These are phyloP conservation scores for Philaethria dido DNA, from an alignment of 2,888 invertebrate genomes.

Conservation along the genomic window DNA sequence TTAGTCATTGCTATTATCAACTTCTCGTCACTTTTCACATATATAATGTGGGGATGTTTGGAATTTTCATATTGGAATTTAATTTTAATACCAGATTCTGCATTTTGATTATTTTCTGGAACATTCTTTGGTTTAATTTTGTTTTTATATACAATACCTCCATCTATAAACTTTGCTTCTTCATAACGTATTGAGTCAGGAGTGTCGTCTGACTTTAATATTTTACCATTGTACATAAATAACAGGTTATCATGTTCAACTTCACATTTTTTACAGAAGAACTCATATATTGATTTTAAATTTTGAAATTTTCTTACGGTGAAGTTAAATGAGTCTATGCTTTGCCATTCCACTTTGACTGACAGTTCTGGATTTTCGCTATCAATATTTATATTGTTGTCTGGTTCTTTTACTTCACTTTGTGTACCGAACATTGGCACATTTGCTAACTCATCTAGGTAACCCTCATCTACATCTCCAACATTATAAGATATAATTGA, in stretches of 20 bases:
- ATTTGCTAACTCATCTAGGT: constrained; percentile 59
- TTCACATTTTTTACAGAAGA: constrained; percentile 63
- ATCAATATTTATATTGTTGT: constrained; percentile 53
- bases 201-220: constrained; percentile 68
- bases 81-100: constrained; percentile 57
- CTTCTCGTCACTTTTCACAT: constrained; percentile 59
- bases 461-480: constrained; percentile 70
- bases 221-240: constrained; percentile 68
- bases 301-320: constrained; percentile 70
- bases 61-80: constrained; percentile 75
- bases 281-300: constrained; percentile 66
- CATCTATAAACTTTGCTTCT: constrained; percentile 75
- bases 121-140: constrained; percentile 50
- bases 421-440: constrained; percentile 58
- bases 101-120: constrained; percentile 21
- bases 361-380: constrained; percentile 76
- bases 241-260: constrained; percentile 62
- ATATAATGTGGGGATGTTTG: constrained; percentile 65
- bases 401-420: constrained; percentile 47
- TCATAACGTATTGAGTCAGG: constrained; percentile 71
- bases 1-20: constrained; percentile 69
- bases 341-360: constrained; percentile 77
- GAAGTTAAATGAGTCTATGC: constrained; percentile 66
- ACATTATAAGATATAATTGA: constrained; percentile 57
- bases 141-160: constrained; percentile 65